Base-by-base conservation (phyloP, 2,797 vertebrate genomes). In the Muscicapa comitata region DNA sequence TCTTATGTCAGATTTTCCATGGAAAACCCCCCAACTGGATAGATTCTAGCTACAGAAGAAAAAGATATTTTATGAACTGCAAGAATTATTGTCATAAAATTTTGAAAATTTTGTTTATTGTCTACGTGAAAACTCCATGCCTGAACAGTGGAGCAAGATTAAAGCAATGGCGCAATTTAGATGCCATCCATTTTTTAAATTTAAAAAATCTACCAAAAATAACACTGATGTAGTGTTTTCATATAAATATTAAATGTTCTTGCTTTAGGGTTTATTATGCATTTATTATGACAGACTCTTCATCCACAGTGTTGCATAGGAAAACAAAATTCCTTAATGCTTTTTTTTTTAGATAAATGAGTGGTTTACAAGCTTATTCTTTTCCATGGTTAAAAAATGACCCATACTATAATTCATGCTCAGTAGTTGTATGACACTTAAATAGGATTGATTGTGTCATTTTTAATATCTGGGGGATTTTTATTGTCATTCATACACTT, bases 11-110 rank as follows among this genome's bases (percentile, higher is more conserved):
- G 13, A 57, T 50, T 45, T 87, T 62, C 24, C 11, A 19, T 16
- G 13, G 16, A n/a, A 67, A 51, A 40, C 13, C 7, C 0, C 0
- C 0, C 13, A 74, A 2, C 7, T 28, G 16, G 1, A 33, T 35
- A 29, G 24, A 48, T 57, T 75, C 19, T 59, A 50, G 2, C 11
- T 26, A 19, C 11, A 54, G 4, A 2, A 33, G 63, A 29, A 72
- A 84, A 16, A 81, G 35, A 11, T 33, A 14, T 25, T 71, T 68
- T 29, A 54, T 72, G 26, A 81, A 47, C 42, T 40, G 47, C 24
- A 50, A 75, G 29, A 86, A 72, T 31, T 47, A 20, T 21, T 68
- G 21, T n/a, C 2, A 25, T 13, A 37, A 59, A 67, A 40, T n/a
- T 70, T 35, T 75, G 20, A 78, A 81, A 84, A 78, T 54, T 3